Evolutionary conservation across 2,888 invertebrate genomes (phyloP).

Genomic region (Rotaria macrura): DNA sequence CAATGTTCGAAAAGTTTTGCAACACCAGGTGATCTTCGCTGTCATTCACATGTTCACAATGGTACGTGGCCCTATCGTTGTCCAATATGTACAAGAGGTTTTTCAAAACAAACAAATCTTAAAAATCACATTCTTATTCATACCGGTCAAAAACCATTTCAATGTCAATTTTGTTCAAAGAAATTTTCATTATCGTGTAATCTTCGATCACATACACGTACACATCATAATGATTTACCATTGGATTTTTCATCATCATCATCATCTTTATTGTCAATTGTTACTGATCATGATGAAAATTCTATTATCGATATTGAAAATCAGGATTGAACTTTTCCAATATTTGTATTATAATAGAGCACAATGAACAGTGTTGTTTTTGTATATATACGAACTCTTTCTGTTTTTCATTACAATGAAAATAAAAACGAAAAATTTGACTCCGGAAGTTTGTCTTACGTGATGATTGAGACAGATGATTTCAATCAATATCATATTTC

Average conservation of each 20-base stretch:
- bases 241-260: background rate
- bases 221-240: constrained; percentile 62
- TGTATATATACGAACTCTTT: background rate
- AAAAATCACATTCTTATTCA: constrained; percentile 33
- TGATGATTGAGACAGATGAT: background rate
- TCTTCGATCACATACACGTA: constrained; percentile 86
- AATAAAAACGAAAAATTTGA: background rate
- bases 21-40: constrained; percentile 84
- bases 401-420: background rate
- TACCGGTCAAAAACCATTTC: constrained; percentile 92
- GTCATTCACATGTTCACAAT: constrained; percentile 90
- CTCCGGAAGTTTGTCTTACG: background rate
- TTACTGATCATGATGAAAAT: background rate
- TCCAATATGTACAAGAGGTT: constrained; percentile 81
- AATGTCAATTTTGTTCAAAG: constrained; percentile 81
- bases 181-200: constrained; percentile 92
- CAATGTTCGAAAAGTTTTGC: constrained; percentile 88
- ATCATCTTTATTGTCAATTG: constrained; percentile 5
- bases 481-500: background rate
- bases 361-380: background rate
- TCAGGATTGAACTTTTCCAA: background rate
- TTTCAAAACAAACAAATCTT: constrained; percentile 48
- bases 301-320: background rate
- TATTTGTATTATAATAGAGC: background rate
- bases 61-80: constrained; percentile 94